phyloP scores from a whole-genome alignment of 2,113 vertebrate species.

The Mola mola region DNA sequence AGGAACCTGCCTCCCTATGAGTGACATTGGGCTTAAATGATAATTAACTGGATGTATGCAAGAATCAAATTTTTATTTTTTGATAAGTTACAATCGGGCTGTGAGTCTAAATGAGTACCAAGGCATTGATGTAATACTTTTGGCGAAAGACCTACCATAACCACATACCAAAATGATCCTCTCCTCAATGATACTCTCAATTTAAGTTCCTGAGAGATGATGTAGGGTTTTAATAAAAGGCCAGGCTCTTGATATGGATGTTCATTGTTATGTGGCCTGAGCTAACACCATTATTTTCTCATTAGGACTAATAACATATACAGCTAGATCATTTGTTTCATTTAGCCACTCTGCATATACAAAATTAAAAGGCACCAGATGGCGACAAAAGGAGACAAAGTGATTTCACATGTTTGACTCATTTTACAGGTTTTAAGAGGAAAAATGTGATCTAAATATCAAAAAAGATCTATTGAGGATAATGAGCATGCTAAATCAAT shows the following conservation, averaged over 20 bases:
- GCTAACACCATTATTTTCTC: constrained; percentile 81
- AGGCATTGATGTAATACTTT: constrained; percentile 14
- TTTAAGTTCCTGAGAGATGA: constrained; percentile 79
- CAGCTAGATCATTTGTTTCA: constrained; percentile 82
- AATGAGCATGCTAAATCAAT: constrained; percentile 64
- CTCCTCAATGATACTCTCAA: constrained; percentile 47
- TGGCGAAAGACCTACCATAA: too few relatives aligned
- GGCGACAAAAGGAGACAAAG: constrained; percentile 58
- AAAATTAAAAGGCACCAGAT: constrained; percentile 69
- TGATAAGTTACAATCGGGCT: background rate
- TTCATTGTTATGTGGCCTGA: constrained; percentile 80
- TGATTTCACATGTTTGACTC: constrained; percentile 19
- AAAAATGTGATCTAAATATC: constrained; percentile 48
- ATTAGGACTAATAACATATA: constrained; percentile 81
- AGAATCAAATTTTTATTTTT: constrained; percentile 20
- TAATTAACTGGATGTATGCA: constrained; percentile 75
- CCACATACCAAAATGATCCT: constrained; percentile 18
- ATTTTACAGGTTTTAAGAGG: constrained; percentile 18
- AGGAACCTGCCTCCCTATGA: constrained; percentile 74
- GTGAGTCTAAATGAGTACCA: background rate
- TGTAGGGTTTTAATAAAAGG: constrained; percentile 85
- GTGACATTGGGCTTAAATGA: constrained; percentile 78
- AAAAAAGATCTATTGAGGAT: constrained; percentile 37
- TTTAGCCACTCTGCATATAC: constrained; percentile 72
- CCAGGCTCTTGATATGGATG: constrained; percentile 77